Evolutionary conservation across 2,113 vertebrate species (phyloP).

Genomic region (Mustela nigripes): DNA sequence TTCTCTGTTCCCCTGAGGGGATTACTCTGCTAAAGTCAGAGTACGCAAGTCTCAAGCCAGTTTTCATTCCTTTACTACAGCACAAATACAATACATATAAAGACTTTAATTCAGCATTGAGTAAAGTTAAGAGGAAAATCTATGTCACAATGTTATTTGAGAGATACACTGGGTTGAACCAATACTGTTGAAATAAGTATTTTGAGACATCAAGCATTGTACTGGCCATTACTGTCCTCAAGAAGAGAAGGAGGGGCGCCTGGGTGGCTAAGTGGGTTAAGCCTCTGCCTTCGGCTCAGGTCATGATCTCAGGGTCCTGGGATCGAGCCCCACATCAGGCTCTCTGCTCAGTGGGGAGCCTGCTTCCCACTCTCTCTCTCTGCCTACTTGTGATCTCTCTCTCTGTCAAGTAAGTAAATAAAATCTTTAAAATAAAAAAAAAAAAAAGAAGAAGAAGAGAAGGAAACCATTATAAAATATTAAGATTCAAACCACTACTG

Average conservation of each 20-base stretch:
- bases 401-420: no score
- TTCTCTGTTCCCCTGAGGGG: background rate
- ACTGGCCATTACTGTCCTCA: background rate
- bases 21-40: background rate
- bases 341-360: no score
- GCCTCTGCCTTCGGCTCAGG: no score
- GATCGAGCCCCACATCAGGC: no score
- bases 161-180: background rate
- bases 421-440: no score
- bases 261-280: no score
- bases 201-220: background rate
- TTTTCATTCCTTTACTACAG: background rate
- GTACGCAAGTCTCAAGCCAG: background rate
- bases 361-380: no score
- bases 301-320: no score
- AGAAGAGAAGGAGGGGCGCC: background rate
- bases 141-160: background rate
- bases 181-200: background rate
- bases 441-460: background rate
- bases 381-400: no score
- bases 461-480: background rate
- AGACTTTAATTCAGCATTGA: background rate
- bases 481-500: background rate
- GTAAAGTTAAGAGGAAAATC: conserved; percentile 12
- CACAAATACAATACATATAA: conserved; percentile 23